Evolutionary conservation across 2,888 invertebrate genomes (phyloP).

Genomic region (Seira sanloemensis): DNA sequence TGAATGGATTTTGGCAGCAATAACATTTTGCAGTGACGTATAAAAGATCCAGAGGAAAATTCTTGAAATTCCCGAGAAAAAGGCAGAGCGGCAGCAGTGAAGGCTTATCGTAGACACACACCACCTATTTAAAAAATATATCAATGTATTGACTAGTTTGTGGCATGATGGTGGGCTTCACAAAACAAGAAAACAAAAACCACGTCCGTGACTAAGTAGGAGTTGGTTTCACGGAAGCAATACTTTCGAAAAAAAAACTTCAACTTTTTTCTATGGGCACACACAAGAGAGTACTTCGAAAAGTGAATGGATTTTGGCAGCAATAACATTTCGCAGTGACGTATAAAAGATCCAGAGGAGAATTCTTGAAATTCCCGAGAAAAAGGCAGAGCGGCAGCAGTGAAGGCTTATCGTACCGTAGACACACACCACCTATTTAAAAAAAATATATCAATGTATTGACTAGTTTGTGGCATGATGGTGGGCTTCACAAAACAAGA

Average conservation of each 20-base stretch:
- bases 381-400: conserved; percentile 19
- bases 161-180: conserved; percentile 35
- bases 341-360: neutral
- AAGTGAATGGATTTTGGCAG: neutral
- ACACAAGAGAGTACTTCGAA: no score
- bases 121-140: neutral
- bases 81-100: neutral
- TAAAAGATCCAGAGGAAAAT: conserved; percentile 23
- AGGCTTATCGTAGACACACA: neutral
- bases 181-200: conserved; percentile 25
- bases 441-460: conserved; percentile 31
- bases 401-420: neutral
- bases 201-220: conserved; percentile 64
- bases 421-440: neutral
- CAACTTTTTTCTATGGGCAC: neutral
- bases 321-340: neutral
- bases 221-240: conserved; percentile 58
- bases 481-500: conserved; percentile 34
- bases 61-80: conserved; percentile 56
- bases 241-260: conserved; percentile 32
- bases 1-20: neutral
- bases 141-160: conserved; percentile 48
- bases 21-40: neutral
- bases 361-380: conserved; percentile 59
- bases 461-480: conserved; percentile 31